These are phyloP conservation scores for Cantharis rufa DNA, from an alignment of 2,888 invertebrate genomes.

Conservation along the genomic window DNA sequence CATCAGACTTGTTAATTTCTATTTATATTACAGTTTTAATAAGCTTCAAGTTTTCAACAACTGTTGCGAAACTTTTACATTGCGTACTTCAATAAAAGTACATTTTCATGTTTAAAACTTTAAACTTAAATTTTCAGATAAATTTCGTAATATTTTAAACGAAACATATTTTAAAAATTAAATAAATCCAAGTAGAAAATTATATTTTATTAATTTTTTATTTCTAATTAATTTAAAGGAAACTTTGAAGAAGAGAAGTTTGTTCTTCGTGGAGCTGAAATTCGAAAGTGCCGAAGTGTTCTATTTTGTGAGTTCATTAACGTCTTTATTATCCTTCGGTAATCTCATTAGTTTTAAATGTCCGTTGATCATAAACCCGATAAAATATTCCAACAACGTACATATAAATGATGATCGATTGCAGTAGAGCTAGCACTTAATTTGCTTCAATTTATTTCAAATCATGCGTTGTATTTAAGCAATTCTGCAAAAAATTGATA, in stretches of 20 bases:
- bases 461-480: neutral
- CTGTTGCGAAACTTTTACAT: neutral
- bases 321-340: slow-evolving; percentile 2
- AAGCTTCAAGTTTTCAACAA: neutral
- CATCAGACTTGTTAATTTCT: neutral
- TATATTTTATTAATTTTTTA: neutral
- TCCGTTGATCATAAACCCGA: slow-evolving; percentile 7
- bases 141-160: neutral
- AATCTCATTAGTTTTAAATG: slow-evolving; percentile 6
- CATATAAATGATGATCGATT: slow-evolving; percentile 5
- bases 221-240: neutral
- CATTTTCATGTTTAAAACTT: neutral
- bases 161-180: neutral
- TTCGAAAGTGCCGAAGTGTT: neutral
- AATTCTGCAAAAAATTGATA: neutral
- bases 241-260: neutral
- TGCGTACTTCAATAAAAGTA: neutral
- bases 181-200: neutral
- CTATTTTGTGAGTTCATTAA: neutral
- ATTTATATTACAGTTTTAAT: neutral
- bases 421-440: neutral
- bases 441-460: neutral
- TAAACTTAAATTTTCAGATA: neutral
- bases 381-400: slow-evolving; percentile 11
- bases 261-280: neutral